Conservation (phyloP, 2,888 invertebrate species). For the Scaptomyza flava region DNA sequence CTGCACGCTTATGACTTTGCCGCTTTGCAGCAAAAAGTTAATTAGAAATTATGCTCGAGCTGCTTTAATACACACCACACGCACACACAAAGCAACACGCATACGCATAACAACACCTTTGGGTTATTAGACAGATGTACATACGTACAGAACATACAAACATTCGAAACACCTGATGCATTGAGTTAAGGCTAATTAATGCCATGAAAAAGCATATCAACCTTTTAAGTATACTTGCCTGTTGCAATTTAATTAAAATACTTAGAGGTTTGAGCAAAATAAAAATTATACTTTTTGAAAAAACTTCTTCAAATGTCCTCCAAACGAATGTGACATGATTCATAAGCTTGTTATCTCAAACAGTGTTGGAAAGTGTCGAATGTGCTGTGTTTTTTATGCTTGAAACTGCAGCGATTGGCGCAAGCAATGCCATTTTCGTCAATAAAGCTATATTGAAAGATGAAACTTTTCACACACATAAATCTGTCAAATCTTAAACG, state of each 20-base stretch:
- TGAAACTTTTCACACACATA: no score
- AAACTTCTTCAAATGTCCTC: no score
- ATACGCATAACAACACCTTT: constrained; percentile 56
- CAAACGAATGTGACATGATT: background rate
- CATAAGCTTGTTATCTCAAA: background rate
- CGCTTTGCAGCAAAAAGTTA: constrained; percentile 69
- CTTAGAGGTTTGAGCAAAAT: background rate
- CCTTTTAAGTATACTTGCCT: constrained; percentile 35
- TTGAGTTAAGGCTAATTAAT: constrained; percentile 64
- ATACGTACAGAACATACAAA: constrained; percentile 9
- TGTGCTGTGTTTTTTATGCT: background rate
- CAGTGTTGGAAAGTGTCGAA: no score
- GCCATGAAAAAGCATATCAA: constrained; percentile 37
- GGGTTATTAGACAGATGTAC: constrained; percentile 62
- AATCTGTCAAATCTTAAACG: background rate
- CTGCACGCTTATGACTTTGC: constrained; percentile 25
- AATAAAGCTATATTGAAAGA: no score
- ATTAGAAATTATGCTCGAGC: constrained; percentile 74
- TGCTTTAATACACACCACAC: constrained; percentile 41
- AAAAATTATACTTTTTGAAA: background rate
- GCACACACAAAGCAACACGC: constrained; percentile 27
- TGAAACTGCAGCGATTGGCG: background rate
- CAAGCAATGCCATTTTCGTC: no score
- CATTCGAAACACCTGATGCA: constrained; percentile 27
- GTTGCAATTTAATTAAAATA: constrained; percentile 4